These are phyloP conservation scores for Cichlasoma orientale DNA, from an alignment of 2,797 vertebrate species.

Conservation along the genomic window DNA sequence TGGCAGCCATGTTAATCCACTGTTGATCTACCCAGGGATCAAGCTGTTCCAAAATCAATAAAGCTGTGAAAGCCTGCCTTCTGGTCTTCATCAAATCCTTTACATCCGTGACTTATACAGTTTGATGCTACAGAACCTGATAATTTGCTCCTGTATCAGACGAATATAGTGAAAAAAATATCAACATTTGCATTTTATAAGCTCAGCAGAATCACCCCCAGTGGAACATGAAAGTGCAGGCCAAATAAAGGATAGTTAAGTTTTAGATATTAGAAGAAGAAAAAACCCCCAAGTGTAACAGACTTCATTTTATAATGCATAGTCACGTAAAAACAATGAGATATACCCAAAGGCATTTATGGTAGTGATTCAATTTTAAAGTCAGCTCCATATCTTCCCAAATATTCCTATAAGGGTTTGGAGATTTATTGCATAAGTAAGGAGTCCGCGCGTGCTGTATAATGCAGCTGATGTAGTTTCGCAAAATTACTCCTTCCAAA, in stretches of 20 bases:
- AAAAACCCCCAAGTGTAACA: neutral
- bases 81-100: conserved; percentile 57
- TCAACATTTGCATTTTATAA: conserved; percentile 22
- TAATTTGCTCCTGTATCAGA: conserved; percentile 14
- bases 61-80: conserved; percentile 59
- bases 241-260: neutral
- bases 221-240: neutral
- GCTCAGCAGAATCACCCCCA: conserved; percentile 1
- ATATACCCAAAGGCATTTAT: neutral
- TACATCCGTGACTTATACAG: conserved; percentile 40
- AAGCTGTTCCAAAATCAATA: conserved; percentile 74
- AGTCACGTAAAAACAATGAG: neutral
- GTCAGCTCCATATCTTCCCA: neutral
- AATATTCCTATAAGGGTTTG: neutral
- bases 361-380: neutral
- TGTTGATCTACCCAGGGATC: conserved; percentile 70
- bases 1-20: conserved; percentile 74
- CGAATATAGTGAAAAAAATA: neutral
- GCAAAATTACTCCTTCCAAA: no score
- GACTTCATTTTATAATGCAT: neutral
- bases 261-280: neutral
- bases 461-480: neutral
- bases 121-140: conserved; percentile 19
- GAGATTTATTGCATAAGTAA: neutral
- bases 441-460: neutral